phyloP scores from a whole-genome alignment of 2,797 vertebrate genomes.

The Buphagus erythrorhynchus region DNA sequence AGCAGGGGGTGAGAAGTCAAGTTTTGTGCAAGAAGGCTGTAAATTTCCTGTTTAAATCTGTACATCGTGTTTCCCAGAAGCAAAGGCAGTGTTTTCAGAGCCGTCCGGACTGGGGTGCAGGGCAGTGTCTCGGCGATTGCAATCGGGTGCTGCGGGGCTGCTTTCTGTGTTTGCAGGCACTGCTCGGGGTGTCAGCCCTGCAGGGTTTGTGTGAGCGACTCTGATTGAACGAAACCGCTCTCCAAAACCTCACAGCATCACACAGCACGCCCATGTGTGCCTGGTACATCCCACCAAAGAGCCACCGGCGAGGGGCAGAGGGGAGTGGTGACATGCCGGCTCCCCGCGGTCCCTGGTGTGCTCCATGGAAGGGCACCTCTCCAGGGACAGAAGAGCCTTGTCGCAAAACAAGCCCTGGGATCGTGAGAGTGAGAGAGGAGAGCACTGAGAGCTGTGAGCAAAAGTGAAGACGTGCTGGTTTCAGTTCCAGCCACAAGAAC shows the following conservation, averaged over 20 bases:
- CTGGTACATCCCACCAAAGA: not conserved
- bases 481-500: constrained; percentile 51
- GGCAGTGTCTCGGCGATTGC: not conserved
- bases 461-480: constrained; percentile 58
- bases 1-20: not conserved
- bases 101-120: not conserved
- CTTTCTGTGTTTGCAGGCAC: not conserved
- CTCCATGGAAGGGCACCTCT: not conserved
- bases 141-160: not conserved
- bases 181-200: not conserved
- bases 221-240: not conserved
- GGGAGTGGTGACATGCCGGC: rapidly evolving
- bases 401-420: not conserved
- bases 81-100: not conserved
- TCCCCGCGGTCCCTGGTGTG: not conserved
- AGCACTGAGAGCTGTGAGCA: not conserved
- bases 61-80: not conserved
- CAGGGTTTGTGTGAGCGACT: not conserved
- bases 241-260: not conserved
- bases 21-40: constrained; percentile 34
- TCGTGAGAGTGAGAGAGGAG: not conserved
- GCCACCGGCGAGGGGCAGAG: not conserved
- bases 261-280: not conserved
- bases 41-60: constrained; percentile 36
- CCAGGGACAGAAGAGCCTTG: not conserved